phyloP scores from a whole-genome alignment of 2,113 vertebrate genomes.

The Carassius gibelio region DNA sequence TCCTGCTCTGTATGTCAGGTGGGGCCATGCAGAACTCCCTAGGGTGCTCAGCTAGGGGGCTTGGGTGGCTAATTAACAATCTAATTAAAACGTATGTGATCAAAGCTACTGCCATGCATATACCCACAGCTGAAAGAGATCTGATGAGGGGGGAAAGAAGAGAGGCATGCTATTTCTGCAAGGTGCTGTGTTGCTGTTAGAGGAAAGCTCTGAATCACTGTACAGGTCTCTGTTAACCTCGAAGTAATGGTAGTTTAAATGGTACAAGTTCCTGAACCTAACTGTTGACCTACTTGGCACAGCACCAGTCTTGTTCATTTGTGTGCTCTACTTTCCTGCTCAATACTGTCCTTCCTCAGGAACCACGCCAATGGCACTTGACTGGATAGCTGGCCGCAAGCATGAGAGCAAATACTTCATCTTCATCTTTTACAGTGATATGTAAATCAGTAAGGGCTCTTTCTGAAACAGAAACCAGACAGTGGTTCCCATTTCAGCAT shows the following conservation, averaged over 20 bases:
- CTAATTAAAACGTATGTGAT: slow-evolving; percentile 56
- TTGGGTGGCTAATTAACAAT: slow-evolving; percentile 47
- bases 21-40: slow-evolving; percentile 29
- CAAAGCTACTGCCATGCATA: slow-evolving; percentile 43
- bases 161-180: not conserved
- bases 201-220: not conserved
- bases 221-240: slow-evolving; percentile 4
- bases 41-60: slow-evolving; percentile 25
- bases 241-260: slow-evolving; percentile 16
- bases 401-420: slow-evolving; percentile 17
- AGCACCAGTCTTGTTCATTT: not conserved
- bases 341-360: not conserved
- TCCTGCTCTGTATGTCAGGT: slow-evolving; percentile 41
- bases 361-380: slow-evolving; percentile 16
- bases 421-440: not conserved
- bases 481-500: not conserved
- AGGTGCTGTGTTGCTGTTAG: not conserved
- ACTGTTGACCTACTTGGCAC: not conserved
- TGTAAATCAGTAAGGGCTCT: not conserved
- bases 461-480: not conserved
- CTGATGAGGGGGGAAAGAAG: not conserved
- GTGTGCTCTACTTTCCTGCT: not conserved
- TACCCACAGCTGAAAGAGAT: slow-evolving; percentile 23
- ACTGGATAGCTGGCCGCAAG: not conserved
- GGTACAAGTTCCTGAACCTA: slow-evolving; percentile 9